Conservation (phyloP, 2,797 vertebrate genomes). For the Lacerta viridis region DNA sequence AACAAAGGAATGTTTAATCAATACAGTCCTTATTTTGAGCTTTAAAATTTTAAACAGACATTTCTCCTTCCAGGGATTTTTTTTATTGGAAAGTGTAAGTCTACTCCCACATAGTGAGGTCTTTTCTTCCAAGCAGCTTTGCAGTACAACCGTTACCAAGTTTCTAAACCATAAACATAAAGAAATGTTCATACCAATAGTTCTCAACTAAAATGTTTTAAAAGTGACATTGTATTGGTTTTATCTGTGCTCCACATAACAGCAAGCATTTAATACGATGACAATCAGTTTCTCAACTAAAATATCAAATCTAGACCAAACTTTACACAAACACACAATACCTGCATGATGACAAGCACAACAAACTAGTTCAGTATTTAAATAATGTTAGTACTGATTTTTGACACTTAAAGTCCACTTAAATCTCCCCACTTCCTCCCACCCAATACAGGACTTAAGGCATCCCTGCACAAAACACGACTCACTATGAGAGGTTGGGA, state of each 20-base stretch:
- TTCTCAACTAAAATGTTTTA: constrained; percentile 71
- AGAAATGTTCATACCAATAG: constrained; percentile 59
- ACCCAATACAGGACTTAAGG: constrained; percentile 87
- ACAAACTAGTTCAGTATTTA: constrained; percentile 73
- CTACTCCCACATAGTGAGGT: constrained; percentile 65
- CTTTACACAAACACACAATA: constrained; percentile 74
- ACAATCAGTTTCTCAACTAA: constrained; percentile 68
- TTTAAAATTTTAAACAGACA: constrained; percentile 52
- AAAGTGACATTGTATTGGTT: constrained; percentile 73
- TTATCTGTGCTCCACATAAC: constrained; percentile 76
- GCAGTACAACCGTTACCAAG: constrained; percentile 61
- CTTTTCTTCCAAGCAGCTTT: constrained; percentile 69
- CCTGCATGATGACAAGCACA: constrained; percentile 76
- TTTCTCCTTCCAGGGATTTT: constrained; percentile 48
- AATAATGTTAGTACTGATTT: constrained; percentile 72
- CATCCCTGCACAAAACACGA: constrained; percentile 84
- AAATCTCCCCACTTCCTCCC: constrained; percentile 77
- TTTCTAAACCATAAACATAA: constrained; percentile 58
- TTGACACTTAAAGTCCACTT: constrained; percentile 88
- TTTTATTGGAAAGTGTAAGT: constrained; percentile 66
- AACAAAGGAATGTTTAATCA: constrained; percentile 73
- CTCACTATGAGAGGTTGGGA: constrained; percentile 79
- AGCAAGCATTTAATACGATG: constrained; percentile 69
- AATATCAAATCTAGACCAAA: constrained; percentile 75
- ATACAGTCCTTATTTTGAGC: constrained; percentile 44